These are phyloP conservation scores for Hyphantria cunea DNA, from an alignment of 1,140 invertebrate species.

Conservation along the genomic window DNA sequence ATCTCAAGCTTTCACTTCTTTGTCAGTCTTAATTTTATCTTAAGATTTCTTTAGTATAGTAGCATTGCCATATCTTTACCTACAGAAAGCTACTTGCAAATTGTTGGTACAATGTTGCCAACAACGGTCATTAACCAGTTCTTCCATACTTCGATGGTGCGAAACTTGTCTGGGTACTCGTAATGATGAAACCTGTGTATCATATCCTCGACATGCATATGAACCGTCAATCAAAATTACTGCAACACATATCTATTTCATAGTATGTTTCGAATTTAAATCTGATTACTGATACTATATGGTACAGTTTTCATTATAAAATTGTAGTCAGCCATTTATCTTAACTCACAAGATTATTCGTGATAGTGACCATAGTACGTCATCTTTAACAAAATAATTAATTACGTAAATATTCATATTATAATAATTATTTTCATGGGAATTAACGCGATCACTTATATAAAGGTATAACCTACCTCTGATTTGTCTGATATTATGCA, in stretches of 20 bases:
- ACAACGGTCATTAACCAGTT: slow-evolving; percentile 43
- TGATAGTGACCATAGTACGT: not conserved
- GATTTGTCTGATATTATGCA: too few species aligned
- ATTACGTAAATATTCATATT: not conserved
- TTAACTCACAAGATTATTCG: not conserved
- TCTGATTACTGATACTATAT: too few species aligned
- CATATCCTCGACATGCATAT: slow-evolving; percentile 37
- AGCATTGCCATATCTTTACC: slow-evolving; percentile 18
- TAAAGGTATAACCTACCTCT: too few species aligned
- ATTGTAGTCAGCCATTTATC: not conserved
- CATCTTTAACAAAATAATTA: not conserved
- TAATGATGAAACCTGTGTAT: slow-evolving; percentile 61
- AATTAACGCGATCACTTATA: too few species aligned
- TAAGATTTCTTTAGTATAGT: not conserved
- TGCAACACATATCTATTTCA: slow-evolving; percentile 12
- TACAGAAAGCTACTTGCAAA: slow-evolving; percentile 33
- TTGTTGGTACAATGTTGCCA: slow-evolving; percentile 26
- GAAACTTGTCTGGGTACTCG: slow-evolving; percentile 47
- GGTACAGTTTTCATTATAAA: not conserved
- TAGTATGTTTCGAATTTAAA: too few species aligned
- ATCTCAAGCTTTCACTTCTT: slow-evolving; percentile 23
- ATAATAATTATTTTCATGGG: too few species aligned
- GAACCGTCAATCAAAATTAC: slow-evolving; percentile 12
- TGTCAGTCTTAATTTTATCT: slow-evolving; percentile 4
- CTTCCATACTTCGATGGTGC: slow-evolving; percentile 41